Evolutionary conservation across 2,888 invertebrate genomes (phyloP).

Genomic region (Archaeoteleia sp.): DNA sequence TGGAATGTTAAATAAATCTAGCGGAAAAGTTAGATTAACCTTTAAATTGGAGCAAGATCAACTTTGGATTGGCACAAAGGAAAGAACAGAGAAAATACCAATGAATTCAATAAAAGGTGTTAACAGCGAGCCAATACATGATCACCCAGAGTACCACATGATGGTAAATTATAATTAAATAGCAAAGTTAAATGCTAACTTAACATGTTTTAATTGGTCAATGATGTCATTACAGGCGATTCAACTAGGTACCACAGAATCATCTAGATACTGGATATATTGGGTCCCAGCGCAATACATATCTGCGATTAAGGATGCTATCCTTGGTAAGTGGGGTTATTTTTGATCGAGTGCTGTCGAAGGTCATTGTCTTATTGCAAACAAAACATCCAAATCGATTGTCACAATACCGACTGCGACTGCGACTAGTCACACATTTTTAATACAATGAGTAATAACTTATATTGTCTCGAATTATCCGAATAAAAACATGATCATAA

Average conservation of each 20-base stretch:
- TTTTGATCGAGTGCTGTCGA: conserved; percentile 76
- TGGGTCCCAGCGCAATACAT: conserved; percentile 95
- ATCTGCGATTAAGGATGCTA: conserved; percentile 92
- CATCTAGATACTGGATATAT: conserved; percentile 94
- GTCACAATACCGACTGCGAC: conserved; percentile 38
- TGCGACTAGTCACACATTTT: conserved; percentile 44
- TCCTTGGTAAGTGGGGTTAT: conserved; percentile 90
- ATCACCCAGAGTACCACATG: conserved; percentile 92
- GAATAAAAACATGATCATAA: no score
- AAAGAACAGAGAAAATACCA: conserved; percentile 92
- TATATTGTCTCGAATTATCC: conserved; percentile 26
- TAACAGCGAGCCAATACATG: conserved; percentile 87
- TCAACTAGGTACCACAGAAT: conserved; percentile 93
- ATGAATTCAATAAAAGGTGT: conserved; percentile 92
- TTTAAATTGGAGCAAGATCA: conserved; percentile 94
- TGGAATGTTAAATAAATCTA: conserved; percentile 93
- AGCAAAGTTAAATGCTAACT: no score
- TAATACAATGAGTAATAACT: conserved; percentile 6
- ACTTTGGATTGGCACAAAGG: conserved; percentile 94
- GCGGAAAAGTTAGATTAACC: conserved; percentile 91
- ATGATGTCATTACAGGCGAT: conserved; percentile 87
- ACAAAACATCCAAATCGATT: conserved; percentile 19
- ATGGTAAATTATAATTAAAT: conserved; percentile 79
- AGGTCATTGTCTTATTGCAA: conserved; percentile 28
- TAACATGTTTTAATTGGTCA: not conserved